These are phyloP conservation scores for Rotaria magnacalcarata DNA, from an alignment of 2,888 invertebrate species.

Conservation along the genomic window DNA sequence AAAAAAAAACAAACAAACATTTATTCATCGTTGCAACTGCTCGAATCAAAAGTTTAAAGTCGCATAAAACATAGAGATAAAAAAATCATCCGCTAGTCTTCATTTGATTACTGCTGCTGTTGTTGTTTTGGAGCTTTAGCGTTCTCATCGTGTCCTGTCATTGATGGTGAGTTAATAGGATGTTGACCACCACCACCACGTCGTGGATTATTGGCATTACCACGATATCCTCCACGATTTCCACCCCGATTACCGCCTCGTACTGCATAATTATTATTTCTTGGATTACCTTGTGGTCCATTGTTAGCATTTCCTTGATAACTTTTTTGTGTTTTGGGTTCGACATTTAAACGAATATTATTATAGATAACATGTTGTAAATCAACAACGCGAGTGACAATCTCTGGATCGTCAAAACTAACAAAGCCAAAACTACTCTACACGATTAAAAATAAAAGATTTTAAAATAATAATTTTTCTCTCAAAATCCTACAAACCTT, in stretches of 20 bases:
- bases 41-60: not conserved
- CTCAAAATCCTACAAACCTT: not conserved
- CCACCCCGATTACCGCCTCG: not conserved
- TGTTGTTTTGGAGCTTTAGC: not conserved
- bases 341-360: conserved; percentile 4
- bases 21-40: not conserved
- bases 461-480: not conserved
- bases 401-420: not conserved
- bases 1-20: not conserved
- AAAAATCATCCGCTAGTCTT: not conserved
- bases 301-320: not conserved
- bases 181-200: not conserved
- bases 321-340: not conserved
- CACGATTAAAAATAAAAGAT: not conserved
- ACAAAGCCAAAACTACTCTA: conserved; percentile 3
- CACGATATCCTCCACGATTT: not conserved
- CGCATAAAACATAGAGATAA: not conserved
- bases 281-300: not conserved
- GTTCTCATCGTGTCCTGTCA: not conserved
- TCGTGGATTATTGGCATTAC: not conserved
- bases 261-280: not conserved
- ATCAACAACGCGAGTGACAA: not conserved
- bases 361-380: not conserved
- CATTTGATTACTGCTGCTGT: not conserved
- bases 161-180: not conserved